phyloP scores from a whole-genome alignment of 2,888 invertebrate genomes.

The Ellobium chinense region DNA sequence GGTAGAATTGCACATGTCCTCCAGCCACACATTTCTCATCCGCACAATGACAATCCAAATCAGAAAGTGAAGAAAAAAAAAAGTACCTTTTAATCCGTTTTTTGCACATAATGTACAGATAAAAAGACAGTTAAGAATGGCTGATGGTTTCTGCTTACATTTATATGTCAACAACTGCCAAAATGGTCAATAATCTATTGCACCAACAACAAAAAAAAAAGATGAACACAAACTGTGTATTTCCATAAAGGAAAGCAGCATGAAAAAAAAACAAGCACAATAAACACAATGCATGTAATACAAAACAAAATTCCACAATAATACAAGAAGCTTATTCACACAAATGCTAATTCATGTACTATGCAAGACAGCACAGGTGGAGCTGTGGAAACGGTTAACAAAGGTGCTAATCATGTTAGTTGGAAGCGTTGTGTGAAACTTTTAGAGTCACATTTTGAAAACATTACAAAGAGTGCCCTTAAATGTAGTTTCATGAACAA shows the following conservation, averaged over 20 bases:
- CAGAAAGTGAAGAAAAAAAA: background rate
- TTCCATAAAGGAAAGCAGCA: conserved; percentile 9
- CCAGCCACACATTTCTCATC: no score
- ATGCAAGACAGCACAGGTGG: no score
- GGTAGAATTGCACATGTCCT: no score
- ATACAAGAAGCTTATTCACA: conserved; percentile 17
- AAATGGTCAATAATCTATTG: conserved; percentile 22
- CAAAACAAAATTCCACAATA: background rate
- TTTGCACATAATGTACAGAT: conserved; percentile 32
- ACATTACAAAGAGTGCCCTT: no score
- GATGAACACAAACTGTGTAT: background rate
- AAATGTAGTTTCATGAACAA: no score
- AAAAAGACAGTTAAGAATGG: conserved; percentile 17
- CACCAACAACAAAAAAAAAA: no score
- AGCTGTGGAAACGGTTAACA: no score
- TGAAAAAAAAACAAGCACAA: conserved; percentile 3
- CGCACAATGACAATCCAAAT: background rate
- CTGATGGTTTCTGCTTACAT: conserved; percentile 22
- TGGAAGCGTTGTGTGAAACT: no score
- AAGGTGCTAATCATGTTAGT: no score
- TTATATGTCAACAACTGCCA: conserved; percentile 19
- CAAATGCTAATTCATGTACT: no score
- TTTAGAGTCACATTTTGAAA: no score
- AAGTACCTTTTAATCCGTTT: background rate
- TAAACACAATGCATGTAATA: background rate